A percentile compares a stretch with the other conserved stretches of the same genome.
phyloP scores from a whole-genome alignment of 2,797 vertebrate species.

The Staurois parvus region DNA sequence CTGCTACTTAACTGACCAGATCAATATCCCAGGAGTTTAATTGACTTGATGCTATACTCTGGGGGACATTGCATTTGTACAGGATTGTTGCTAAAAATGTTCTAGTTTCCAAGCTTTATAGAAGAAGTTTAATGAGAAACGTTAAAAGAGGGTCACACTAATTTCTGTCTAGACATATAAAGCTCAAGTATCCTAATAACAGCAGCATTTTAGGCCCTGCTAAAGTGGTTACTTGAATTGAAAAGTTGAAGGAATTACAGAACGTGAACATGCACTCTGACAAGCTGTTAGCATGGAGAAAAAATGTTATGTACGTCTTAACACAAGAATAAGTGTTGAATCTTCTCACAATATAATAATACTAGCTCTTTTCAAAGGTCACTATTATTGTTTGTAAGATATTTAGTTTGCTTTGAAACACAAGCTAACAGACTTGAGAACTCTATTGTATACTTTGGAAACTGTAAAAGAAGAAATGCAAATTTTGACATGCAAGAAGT shows the following conservation, averaged over 20 bases:
- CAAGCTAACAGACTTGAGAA: too few species aligned
- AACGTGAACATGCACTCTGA: constrained; percentile 14
- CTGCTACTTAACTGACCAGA: too few species aligned
- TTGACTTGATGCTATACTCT: too few species aligned
- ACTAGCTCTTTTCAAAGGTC: neutral
- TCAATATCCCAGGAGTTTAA: too few species aligned
- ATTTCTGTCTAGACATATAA: constrained; percentile 34
- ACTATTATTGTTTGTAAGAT: neutral
- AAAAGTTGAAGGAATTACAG: constrained; percentile 27
- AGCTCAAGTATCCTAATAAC: constrained; percentile 38
- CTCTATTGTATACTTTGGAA: too few species aligned
- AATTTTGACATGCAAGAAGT: too few species aligned
- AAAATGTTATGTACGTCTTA: constrained; percentile 2
- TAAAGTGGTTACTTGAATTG: constrained; percentile 48
- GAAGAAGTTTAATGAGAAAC: constrained; percentile 11
- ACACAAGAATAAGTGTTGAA: constrained; percentile 8
- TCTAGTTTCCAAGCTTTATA: too few species aligned
- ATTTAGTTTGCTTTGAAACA: neutral
- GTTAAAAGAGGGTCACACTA: constrained; percentile 8
- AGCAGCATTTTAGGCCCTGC: constrained; percentile 18
- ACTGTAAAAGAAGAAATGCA: too few species aligned
- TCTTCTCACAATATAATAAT: too few species aligned
- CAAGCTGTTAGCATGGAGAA: constrained; percentile 8
- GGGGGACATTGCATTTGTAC: too few species aligned
- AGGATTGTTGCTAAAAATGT: too few species aligned